Base-by-base conservation (phyloP, 2,113 vertebrate species). In the Neogobius melanostomus region DNA sequence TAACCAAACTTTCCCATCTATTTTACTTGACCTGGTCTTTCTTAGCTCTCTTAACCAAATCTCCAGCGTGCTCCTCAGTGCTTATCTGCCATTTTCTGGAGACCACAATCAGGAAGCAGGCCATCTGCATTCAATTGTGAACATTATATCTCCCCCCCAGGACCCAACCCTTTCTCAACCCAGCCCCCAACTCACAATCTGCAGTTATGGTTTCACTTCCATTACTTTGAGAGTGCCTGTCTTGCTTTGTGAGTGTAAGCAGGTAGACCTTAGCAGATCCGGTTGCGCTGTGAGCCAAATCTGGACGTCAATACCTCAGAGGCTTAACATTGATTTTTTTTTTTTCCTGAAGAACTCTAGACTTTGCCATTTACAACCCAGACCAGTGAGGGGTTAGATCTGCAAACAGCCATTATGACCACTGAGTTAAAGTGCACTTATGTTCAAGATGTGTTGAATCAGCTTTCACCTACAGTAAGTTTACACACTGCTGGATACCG, bases 61-160 rank as follows among this genome's bases (percentile, higher is more conserved):
- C 68, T 59, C 11, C 11, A 56, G 17, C 10, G 5, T 42, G 11
- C 71, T 7, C 62, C 61, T 71, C 72, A 70, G 66, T 68, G 66
- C 83, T 75, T 77, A 76, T 86, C 75, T 7, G 72, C 59, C 76
- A 74, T 74, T 76, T 88, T 68, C 74, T 64, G 49, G 74, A 73
- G 77, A 82, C 64, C 80, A 80, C 81, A 81, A 76, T 87, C 87
- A 85, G 86, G 83, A 91, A 89, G 87, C 84, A 83, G 76, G 74
- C 67, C 87, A 90, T 91, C 87, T 91, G 90, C 78, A 90, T 89
- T 82, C 85, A 89, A 87, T 90, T 86, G 74, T 7, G 67, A 50
- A 66, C 48, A 79, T 87, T 81, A 78, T 72, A 83, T 79, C 65
- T 50, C 50, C 70, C 70, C 16, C 57, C 64, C 44, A 63, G 59